Evolutionary conservation across 2,113 vertebrate genomes (phyloP).

Genomic region (Periophthalmodon schlosseri): DNA sequence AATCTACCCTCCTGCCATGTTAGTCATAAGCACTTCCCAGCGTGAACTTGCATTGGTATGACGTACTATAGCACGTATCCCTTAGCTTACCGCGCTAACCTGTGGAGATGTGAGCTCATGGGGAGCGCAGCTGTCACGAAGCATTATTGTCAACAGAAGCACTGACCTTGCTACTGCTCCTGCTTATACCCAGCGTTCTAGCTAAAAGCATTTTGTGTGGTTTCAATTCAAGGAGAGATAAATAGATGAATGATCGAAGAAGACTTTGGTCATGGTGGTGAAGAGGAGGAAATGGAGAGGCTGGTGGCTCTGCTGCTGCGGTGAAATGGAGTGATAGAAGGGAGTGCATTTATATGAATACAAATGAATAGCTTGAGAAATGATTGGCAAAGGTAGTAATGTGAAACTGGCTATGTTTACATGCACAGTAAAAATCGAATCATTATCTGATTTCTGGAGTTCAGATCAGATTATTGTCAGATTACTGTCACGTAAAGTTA

Average conservation of each 20-base stretch:
- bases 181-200: constrained; percentile 24
- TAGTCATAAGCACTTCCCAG: background rate
- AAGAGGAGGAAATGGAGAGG: no score
- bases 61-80: constrained; percentile 35
- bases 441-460: no score
- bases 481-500: no score
- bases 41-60: constrained; percentile 6
- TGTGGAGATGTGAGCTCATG: constrained; percentile 58
- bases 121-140: constrained; percentile 54
- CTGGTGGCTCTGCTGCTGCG: no score
- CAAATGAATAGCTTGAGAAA: no score
- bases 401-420: no score
- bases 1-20: background rate
- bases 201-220: background rate
- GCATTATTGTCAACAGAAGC: constrained; percentile 55
- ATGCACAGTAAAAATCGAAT: no score
- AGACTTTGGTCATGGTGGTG: no score
- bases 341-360: no score
- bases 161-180: constrained; percentile 54
- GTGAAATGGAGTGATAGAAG: no score
- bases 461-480: no score
- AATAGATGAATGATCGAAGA: background rate
- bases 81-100: constrained; percentile 43
- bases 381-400: no score
- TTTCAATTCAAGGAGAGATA: background rate